Base-by-base conservation (phyloP, 2,888 invertebrate species). In the Drosophila greeni region DNA sequence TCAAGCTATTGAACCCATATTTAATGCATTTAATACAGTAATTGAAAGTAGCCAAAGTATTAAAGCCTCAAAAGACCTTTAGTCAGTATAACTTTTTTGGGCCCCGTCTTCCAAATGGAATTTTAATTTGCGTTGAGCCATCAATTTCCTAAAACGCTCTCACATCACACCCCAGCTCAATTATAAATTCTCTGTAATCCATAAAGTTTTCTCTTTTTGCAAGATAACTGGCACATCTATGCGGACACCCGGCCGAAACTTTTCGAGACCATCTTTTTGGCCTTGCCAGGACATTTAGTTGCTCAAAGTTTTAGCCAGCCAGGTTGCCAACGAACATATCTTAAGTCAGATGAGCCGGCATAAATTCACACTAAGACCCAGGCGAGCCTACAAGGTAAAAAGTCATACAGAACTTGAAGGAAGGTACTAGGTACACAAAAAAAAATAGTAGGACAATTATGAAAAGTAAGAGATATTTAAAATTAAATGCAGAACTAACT, bases 271-370 rank as follows among this genome's bases (percentile, higher is more conserved):
- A 56, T 49, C 45, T 48, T 48, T 37, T 37, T 43, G 31, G 48
- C 43, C 57, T 51, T 57, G 45, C 47, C 67, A 53, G 48, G 52
- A 66, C 47, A 58, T 66, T 67, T 58, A 65, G 66, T 67, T 54
- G 39, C 67, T 39, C 49, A 49, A 66, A 58, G 52, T 60, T 52
- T 37, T 7, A 36, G 52, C 45, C 43, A 20, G 42, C 42, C 54
- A 36, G 40, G 31, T 42, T 39, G 29, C 26, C 65, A 52, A 16
- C 5, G 52, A 31, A 31, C 58, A 49, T 52, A 43, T 42, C 61
- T 31, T 43, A 52, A 62, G 62, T 61, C 61, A 53, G 67, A 42
- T 67, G 67, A 67, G 60, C 67, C 49, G 39, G 33, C 67, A 60
- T 51, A 67, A 67, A 43, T 67, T 61, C 68, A 36, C 14, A 37